Percentiles rank a stretch among this genome's conserved stretches.
Evolutionary conservation across 2,113 vertebrate genomes (phyloP).

Genomic region (Herpetotheres cachinnans): DNA sequence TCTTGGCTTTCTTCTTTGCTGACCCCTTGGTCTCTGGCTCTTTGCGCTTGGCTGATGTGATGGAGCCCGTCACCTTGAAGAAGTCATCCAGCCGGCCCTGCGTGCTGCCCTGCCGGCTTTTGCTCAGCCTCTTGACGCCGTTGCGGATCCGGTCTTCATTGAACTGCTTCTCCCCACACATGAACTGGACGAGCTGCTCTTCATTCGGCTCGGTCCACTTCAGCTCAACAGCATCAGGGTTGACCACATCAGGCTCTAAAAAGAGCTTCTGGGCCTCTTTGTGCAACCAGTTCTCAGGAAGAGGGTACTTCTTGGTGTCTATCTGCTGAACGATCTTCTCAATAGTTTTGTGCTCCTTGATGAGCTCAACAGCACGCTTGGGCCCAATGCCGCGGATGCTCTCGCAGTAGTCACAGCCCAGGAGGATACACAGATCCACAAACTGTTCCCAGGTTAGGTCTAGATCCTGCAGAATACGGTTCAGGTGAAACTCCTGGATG

Average conservation of each 20-base stretch:
- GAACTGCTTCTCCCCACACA: conserved; percentile 95
- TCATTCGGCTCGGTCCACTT: conserved; percentile 90
- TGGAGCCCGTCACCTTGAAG: conserved; percentile 92
- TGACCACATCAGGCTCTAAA: conserved; percentile 86
- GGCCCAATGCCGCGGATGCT: conserved; percentile 96
- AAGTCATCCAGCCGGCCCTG: conserved; percentile 94
- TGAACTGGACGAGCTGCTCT: conserved; percentile 84
- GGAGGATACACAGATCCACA: conserved; percentile 93
- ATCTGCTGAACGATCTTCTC: conserved; percentile 90
- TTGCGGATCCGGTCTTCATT: conserved; percentile 92
- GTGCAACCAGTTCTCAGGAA: conserved; percentile 92
- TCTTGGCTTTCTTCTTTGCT: conserved; percentile 89
- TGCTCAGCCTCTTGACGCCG: conserved; percentile 85
- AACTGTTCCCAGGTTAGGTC: conserved; percentile 88
- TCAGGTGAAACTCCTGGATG: conserved; percentile 94
- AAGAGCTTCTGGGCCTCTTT: conserved; percentile 90
- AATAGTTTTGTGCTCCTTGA: conserved; percentile 89
- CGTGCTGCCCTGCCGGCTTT: conserved; percentile 93
- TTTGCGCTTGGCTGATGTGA: conserved; percentile 91
- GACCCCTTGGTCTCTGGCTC: conserved; percentile 85
- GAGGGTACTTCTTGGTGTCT: conserved; percentile 84
- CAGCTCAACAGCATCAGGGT: conserved; percentile 80
- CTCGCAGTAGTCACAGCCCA: conserved; percentile 96
- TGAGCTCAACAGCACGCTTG: conserved; percentile 93
- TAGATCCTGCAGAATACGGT: conserved; percentile 85